phyloP scores from a whole-genome alignment of 2,113 vertebrate genomes.

The Eclectus roratus region DNA sequence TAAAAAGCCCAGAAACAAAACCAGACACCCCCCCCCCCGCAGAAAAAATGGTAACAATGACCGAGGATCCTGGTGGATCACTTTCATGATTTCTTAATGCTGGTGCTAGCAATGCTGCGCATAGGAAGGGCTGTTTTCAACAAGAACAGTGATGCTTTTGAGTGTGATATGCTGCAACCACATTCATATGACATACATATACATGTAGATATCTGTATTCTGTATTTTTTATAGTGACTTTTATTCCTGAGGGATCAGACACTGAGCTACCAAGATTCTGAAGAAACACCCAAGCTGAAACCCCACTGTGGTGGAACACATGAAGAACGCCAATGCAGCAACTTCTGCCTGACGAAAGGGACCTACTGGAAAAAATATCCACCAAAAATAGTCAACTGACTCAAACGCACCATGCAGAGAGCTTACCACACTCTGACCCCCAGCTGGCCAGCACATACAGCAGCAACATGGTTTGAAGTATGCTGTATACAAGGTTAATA shows the following conservation, averaged over 20 bases:
- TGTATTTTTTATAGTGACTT: background rate
- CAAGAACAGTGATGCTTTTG: background rate
- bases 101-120: background rate
- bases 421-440: background rate
- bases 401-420: background rate
- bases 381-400: background rate
- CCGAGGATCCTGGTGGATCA: background rate
- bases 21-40: background rate
- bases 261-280: background rate
- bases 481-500: background rate
- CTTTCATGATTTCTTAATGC: background rate
- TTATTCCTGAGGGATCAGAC: background rate
- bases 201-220: background rate
- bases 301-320: background rate
- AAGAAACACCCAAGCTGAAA: background rate
- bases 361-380: background rate
- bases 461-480: background rate
- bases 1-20: background rate
- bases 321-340: background rate
- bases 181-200: background rate
- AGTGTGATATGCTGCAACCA: background rate
- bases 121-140: background rate
- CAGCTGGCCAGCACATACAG: background rate
- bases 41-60: background rate
- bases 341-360: background rate